Conservation (phyloP, 2,888 invertebrate species). For the Deilephila porcellus region DNA sequence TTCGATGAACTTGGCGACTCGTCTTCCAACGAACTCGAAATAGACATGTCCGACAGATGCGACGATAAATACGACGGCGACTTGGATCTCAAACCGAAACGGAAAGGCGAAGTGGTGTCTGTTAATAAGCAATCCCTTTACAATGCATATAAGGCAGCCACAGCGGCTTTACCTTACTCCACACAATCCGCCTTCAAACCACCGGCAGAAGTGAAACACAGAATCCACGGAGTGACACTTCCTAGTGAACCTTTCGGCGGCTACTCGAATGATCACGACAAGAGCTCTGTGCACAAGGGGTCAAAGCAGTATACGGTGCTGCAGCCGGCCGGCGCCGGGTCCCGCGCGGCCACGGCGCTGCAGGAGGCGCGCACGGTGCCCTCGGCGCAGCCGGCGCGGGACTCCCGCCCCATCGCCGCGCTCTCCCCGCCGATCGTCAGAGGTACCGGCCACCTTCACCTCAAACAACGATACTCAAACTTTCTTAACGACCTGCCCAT, state of each 20-base stretch:
- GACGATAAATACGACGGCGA: constrained; percentile 87
- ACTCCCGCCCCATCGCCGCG: constrained; percentile 76
- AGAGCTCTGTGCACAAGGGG: constrained; percentile 68
- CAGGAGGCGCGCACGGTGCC: constrained; percentile 88
- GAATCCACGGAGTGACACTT: constrained; percentile 67
- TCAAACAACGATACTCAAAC: constrained; percentile 72
- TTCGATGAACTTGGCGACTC: constrained; percentile 91
- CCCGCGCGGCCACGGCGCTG: constrained; percentile 91
- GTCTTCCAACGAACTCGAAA: constrained; percentile 91
- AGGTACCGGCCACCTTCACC: constrained; percentile 84
- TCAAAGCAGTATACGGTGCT: constrained; percentile 94
- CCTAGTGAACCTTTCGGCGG: constrained; percentile 91
- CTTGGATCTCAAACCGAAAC: constrained; percentile 77
- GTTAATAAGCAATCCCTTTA: constrained; percentile 83
- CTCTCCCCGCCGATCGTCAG: constrained; percentile 91
- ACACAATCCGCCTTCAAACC: constrained; percentile 93
- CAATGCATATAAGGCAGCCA: constrained; percentile 82
- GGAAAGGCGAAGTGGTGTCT: constrained; percentile 79
- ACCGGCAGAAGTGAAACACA: constrained; percentile 87
- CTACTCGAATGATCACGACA: constrained; percentile 85
- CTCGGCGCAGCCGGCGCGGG: constrained; percentile 80
- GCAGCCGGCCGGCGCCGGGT: constrained; percentile 92
- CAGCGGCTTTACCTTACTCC: constrained; percentile 87
- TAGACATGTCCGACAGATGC: constrained; percentile 90
- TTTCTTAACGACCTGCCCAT: constrained; percentile 79